A percentile compares a stretch with the other conserved stretches of the same genome.
Evolutionary conservation across 2,888 invertebrate species (phyloP).

Genomic region (Hofmannophila pseudospretella): DNA sequence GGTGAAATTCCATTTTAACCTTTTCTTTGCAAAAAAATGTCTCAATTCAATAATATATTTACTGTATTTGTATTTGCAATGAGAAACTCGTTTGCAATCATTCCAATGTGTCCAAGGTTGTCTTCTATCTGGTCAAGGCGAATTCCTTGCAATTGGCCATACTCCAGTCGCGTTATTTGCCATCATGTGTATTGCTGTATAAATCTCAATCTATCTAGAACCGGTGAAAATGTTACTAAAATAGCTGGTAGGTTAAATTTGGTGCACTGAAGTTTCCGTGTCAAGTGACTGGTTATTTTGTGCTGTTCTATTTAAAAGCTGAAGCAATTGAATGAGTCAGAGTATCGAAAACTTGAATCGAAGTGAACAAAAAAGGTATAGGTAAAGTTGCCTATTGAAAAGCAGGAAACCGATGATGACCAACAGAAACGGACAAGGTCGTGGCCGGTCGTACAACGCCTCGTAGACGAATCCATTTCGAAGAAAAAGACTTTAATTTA

Average conservation of each 20-base stretch:
- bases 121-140: constrained; percentile 57
- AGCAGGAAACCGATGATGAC: constrained; percentile 53
- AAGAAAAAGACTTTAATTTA: constrained; percentile 21
- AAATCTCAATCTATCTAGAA: constrained; percentile 15
- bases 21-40: not conserved
- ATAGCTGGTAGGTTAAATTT: constrained; percentile 31
- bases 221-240: constrained; percentile 18
- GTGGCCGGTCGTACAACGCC: constrained; percentile 61
- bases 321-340: constrained; percentile 53
- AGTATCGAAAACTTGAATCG: constrained; percentile 25
- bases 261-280: constrained; percentile 30
- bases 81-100: constrained; percentile 45
- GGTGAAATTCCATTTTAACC: constrained; percentile 6
- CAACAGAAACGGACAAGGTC: constrained; percentile 59
- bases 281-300: constrained; percentile 38
- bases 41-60: not conserved
- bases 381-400: constrained; percentile 25
- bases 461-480: constrained; percentile 34
- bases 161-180: constrained; percentile 31
- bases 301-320: constrained; percentile 48
- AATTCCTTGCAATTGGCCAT: constrained; percentile 45
- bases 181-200: constrained; percentile 17
- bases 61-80: not conserved
- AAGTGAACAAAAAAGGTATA: constrained; percentile 50
- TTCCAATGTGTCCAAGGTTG: constrained; percentile 55